Evolutionary conservation across 2,113 vertebrate species (phyloP), one percentile per base, ranked within the genome.

Genomic region (Pimephales promelas): DNA sequence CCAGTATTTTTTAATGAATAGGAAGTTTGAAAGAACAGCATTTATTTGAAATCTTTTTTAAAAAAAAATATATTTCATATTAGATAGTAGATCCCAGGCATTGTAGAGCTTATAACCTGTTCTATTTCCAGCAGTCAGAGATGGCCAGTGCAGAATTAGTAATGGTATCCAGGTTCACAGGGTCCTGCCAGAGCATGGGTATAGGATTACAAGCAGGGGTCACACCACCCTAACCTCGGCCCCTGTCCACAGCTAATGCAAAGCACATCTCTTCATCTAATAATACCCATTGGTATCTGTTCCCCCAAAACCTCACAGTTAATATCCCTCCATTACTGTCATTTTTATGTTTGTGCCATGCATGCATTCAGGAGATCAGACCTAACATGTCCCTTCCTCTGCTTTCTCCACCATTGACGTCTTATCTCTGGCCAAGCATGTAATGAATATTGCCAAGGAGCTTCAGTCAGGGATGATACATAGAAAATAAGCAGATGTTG

Each of bases 401-500:
- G 22, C n/a, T 72, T 72, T 26, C 68, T 45, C 68, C 40, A 47
- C 6, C 16, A 72, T 52, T 36, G 52, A 10, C 2, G 54, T 76
- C 71, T 68, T 62, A 83, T 82, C 83, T 79, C 47, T 5, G 71
- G 84, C 81, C 81, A 87, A 54, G 57, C 75, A 40, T 43, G 61
- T 80, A 49, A n/a, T 28, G 18, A 66, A 31, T 18, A 59, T 40
- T n/a, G 73, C 84, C 84, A 82, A 54, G 62, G 56, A 81, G 83
- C 78, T 71, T 84, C 82, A 77, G 79, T 88, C 78, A 84, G 31
- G n/a, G 45, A 40, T 66, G 54, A 56, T 45, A 45, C n/a, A 71
- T 47, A 59, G 10, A 68, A 64, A 8, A 68, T 28, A 66, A 57
- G 72, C 84, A 86, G 87, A 84, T 88, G 84, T 61, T 86, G 45